Evolutionary conservation across 2,888 invertebrate genomes (phyloP).

Genomic region (Hedychridium roseum): DNA sequence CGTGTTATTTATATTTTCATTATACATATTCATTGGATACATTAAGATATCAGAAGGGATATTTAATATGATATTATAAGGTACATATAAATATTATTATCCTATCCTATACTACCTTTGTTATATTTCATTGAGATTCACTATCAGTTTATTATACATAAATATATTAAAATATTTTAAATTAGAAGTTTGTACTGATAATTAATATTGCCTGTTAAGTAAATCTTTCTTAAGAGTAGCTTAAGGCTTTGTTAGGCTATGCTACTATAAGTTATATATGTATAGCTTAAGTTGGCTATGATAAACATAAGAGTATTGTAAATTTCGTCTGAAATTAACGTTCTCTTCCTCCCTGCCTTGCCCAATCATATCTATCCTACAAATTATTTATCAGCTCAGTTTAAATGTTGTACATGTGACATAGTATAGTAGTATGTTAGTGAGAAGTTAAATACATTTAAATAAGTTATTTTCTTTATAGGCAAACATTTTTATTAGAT

Average conservation of each 20-base stretch:
- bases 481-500: conserved; percentile 26
- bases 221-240: conserved; percentile 44
- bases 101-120: not conserved
- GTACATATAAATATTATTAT: conserved; percentile 4
- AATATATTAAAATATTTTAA: conserved; percentile 20
- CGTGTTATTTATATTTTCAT: conserved; percentile 25
- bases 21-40: conserved; percentile 16
- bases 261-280: conserved; percentile 50
- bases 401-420: too few relatives aligned
- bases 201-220: conserved; percentile 27
- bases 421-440: too few relatives aligned
- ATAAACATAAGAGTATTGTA: conserved; percentile 16
- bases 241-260: conserved; percentile 47
- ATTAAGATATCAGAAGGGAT: conserved; percentile 20
- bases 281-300: conserved; percentile 54
- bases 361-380: too few relatives aligned
- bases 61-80: conserved; percentile 19
- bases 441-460: conserved; percentile 3
- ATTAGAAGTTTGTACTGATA: conserved; percentile 8
- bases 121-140: conserved; percentile 29
- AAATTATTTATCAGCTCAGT: too few relatives aligned
- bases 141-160: conserved; percentile 29
- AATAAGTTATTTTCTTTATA: conserved; percentile 9
- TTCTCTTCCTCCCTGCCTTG: too few relatives aligned
- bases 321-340: too few relatives aligned